phyloP scores from a whole-genome alignment of 2,113 vertebrate genomes.

The Salvator merianae region DNA sequence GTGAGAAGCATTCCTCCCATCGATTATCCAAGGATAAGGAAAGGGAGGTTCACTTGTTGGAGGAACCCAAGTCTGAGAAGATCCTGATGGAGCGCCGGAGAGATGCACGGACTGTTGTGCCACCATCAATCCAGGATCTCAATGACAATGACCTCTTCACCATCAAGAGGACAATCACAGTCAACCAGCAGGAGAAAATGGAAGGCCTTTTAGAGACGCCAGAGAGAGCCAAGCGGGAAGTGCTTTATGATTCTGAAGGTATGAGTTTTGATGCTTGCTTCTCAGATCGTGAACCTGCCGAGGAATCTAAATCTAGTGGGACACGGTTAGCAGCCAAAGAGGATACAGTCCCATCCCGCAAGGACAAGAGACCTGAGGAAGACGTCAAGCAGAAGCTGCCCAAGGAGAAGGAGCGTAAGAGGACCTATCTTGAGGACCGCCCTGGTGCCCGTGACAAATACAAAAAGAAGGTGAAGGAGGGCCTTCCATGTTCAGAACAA shows the following conservation, averaged over 20 bases:
- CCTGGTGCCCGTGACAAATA: constrained; percentile 1
- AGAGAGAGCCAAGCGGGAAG: constrained; percentile 73
- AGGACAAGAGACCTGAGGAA: constrained; percentile 36
- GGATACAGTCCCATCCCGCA: rapidly evolving
- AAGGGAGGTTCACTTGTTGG: constrained; percentile 55
- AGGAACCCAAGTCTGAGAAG: constrained; percentile 52
- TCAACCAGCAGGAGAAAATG: constrained; percentile 69
- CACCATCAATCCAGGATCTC: constrained; percentile 91
- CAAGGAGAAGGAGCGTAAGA: constrained; percentile 73
- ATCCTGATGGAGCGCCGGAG: constrained; percentile 57
- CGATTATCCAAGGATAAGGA: constrained; percentile 49
- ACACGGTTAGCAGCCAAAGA: constrained; percentile 9
- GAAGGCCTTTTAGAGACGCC: constrained; percentile 58
- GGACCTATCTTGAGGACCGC: constrained; percentile 51
- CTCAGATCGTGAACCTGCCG: constrained; percentile 61
- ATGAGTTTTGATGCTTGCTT: constrained; percentile 57
- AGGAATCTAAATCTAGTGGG: constrained; percentile 23
- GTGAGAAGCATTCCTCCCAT: constrained; percentile 54
- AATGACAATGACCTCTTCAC: constrained; percentile 90
- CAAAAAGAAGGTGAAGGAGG: constrained; percentile 52
- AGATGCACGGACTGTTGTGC: constrained; percentile 84
- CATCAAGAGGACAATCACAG: constrained; percentile 94
- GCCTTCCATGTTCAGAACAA: background rate
- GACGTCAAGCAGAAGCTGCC: constrained; percentile 57
- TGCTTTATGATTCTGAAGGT: constrained; percentile 73